Percentiles rank a stretch among this genome's conserved stretches.
Evolutionary conservation across 2,888 invertebrate genomes (phyloP).

Genomic region (Hyposoter didymator): DNA sequence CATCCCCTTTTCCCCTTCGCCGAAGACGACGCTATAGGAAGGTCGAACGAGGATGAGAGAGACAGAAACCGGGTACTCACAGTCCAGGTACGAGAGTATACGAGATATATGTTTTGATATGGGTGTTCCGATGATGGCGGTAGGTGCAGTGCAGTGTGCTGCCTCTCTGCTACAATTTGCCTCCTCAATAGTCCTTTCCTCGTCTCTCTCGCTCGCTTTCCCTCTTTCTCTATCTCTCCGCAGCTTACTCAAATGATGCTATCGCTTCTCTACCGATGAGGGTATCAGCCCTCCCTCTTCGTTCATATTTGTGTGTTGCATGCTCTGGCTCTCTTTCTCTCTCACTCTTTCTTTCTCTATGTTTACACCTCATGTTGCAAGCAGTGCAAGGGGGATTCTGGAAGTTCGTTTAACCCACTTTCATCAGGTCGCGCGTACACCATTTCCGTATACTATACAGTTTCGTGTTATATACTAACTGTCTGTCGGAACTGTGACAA

Average conservation of each 20-base stretch:
- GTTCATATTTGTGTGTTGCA: conserved; percentile 1
- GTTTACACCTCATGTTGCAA: conserved; percentile 48
- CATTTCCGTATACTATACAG: conserved; percentile 25
- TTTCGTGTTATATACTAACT: conserved; percentile 45
- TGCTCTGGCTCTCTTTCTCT: conserved; percentile 20
- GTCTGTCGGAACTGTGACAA: conserved; percentile 74
- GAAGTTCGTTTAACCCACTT: conserved; percentile 82
- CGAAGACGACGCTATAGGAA: conserved; percentile 35
- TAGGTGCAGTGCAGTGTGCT: conserved; percentile 39
- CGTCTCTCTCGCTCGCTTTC: conserved; percentile 34
- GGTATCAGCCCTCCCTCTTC: conserved; percentile 50
- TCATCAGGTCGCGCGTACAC: conserved; percentile 64
- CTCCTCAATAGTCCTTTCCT: conserved; percentile 46
- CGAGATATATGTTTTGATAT: conserved; percentile 40
- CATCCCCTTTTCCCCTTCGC: conserved; percentile 34
- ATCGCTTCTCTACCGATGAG: conserved; percentile 38
- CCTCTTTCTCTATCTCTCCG: conserved; percentile 8
- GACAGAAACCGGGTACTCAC: conserved; percentile 18
- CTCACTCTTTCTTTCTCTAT: conserved; percentile 31
- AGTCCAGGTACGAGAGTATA: conserved; percentile 13
- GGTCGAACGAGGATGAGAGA: conserved; percentile 28
- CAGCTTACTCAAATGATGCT: conserved; percentile 4
- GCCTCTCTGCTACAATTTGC: conserved; percentile 20
- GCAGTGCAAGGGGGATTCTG: conserved; percentile 50
- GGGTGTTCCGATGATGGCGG: conserved; percentile 43